Evolutionary conservation across 2,797 vertebrate species (phyloP), one percentile per base, ranked within the genome.

Genomic region (Pampus argenteus): DNA sequence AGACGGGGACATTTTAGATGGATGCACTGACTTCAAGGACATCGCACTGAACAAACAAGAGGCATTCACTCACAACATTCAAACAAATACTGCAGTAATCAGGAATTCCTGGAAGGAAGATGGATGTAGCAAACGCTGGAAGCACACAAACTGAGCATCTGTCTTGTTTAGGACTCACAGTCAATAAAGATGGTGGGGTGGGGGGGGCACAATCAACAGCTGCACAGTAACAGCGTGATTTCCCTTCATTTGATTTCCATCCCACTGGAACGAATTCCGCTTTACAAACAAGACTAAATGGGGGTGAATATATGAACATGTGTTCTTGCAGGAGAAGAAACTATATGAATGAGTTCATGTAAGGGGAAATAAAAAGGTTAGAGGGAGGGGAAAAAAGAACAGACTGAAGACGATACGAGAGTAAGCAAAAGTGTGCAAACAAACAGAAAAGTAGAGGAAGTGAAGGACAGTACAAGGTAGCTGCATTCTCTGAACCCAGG

Each of bases 211-310:
- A 85, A 88, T 91, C 89, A 89, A 92, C 92, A 92, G 91, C 93
- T 94, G 90, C 85, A 91, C 81, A 86, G 88, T 90, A 91, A 84
- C 91, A 93, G 90, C 86, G 79, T 91, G 90, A 93, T 91, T 92
- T 92, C 88, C 86, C 85, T 85, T 91, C 87, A 88, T 92, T 93
- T 93, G 90, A 90, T 90, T 91, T 87, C 77, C 82, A 88, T 88
- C 88, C 86, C 92, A 89, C 86, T 91, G 87, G 90, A 94, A 93
- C 91, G 91, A 88, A 89, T 87, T 91, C 85, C 68, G 76, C 85
- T 91, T 91, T 82, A 88, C 86, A 92, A 91, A 92, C 88, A 91
- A 85, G 75, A 84, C 88, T 89, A 89, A 90, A 93, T 76, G 83
- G 83, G 83, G 78, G 79, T 76, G 88, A 79, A 78, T 81, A 75